phyloP scores from a whole-genome alignment of 2,113 vertebrate genomes.

The Leucopternis melanops region DNA sequence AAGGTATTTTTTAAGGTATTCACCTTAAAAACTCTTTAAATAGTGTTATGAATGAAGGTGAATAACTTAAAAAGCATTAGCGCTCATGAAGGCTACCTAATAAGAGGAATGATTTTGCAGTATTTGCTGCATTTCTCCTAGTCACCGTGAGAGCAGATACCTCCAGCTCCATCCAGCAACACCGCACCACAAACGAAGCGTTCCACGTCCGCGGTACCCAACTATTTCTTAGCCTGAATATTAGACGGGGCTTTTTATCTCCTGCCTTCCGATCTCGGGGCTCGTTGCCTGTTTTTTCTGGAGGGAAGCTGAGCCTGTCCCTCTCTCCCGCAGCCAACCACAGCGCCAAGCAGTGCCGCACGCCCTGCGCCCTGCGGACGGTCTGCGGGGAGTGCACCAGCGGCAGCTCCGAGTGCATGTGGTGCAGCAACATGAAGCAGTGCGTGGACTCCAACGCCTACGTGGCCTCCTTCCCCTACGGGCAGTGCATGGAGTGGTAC shows the following conservation, averaged over 20 bases:
- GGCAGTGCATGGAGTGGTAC: conserved; percentile 99
- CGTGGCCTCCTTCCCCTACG: conserved; percentile 96
- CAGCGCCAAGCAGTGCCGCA: conserved; percentile 94
- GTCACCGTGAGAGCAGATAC: accelerated
- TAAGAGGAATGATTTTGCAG: not conserved
- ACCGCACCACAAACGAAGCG: accelerated
- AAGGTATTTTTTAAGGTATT: too few relatives aligned
- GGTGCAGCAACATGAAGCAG: conserved; percentile 99
- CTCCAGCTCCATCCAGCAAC: not conserved
- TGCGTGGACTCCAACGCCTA: conserved; percentile 98
- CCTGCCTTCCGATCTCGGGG: not conserved
- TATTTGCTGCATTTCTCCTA: not conserved
- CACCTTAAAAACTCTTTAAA: too few relatives aligned
- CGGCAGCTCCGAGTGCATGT: conserved; percentile 97
- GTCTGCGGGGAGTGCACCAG: conserved; percentile 91
- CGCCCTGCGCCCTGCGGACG: conserved; percentile 83
- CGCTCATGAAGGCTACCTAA: accelerated
- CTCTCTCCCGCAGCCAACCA: conserved; percentile 81
- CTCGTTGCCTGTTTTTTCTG: not conserved
- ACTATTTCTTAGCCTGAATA: not conserved
- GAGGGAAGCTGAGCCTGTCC: not conserved
- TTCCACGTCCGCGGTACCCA: accelerated
- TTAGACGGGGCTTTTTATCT: not conserved
- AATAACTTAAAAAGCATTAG: not conserved
- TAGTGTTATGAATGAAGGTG: not conserved